A percentile compares a stretch with the other conserved stretches of the same genome.
Evolutionary conservation across 1,140 invertebrate genomes (phyloP).

Genomic region (Cardiocondyla obscurior): DNA sequence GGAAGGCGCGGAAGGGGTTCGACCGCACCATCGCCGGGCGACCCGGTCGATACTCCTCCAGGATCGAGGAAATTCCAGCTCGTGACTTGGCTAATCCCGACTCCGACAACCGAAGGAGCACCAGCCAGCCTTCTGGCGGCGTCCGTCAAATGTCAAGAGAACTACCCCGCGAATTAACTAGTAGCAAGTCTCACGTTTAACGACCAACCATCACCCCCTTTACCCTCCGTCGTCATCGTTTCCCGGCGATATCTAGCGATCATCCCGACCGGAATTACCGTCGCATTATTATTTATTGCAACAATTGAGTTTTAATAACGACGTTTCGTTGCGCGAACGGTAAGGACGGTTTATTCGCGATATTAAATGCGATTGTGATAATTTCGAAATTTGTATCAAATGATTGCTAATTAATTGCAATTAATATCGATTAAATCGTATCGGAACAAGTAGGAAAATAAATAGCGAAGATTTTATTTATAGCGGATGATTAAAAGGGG

Average conservation of each 20-base stretch:
- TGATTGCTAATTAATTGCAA: too few relatives aligned
- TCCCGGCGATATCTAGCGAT: not conserved
- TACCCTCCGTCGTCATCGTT: not conserved
- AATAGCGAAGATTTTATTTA: not conserved
- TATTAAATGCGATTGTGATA: too few relatives aligned
- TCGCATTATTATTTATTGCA: not conserved
- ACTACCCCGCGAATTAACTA: not conserved
- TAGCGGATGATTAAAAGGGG: not conserved
- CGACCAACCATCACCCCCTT: not conserved
- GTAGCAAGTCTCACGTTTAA: not conserved
- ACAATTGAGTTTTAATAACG: not conserved
- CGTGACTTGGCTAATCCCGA: slow-evolving; percentile 54
- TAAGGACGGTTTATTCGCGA: not conserved
- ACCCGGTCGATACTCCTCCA: slow-evolving; percentile 52
- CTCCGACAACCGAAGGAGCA: slow-evolving; percentile 23
- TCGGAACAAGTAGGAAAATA: not conserved
- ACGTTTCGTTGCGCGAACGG: not conserved
- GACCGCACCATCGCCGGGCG: slow-evolving; percentile 57
- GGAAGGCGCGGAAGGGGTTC: slow-evolving; percentile 61
- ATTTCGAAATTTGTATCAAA: not conserved
- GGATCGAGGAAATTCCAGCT: slow-evolving; percentile 55
- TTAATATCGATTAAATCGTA: not conserved
- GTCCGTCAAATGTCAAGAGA: slow-evolving; percentile 29
- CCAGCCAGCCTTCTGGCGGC: slow-evolving; percentile 10
- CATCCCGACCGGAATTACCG: not conserved